Percentiles rank a stretch among this genome's conserved stretches.
phyloP scores from a whole-genome alignment of 1,140 invertebrate genomes.

The Ips typographus region DNA sequence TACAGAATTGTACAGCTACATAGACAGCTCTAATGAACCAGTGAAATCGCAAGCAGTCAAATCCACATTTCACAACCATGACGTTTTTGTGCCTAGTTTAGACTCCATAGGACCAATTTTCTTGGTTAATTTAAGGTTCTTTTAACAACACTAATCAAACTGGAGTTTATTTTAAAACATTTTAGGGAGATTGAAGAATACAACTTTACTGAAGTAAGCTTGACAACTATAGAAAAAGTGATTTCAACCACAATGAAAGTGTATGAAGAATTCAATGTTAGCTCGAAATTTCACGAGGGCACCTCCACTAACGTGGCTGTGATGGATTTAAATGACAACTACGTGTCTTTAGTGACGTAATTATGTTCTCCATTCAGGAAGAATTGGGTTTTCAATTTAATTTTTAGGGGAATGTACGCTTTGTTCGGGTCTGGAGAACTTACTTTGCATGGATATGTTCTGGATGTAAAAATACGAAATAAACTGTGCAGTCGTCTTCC shows the following conservation, averaged over 20 bases:
- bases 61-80: constrained; percentile 46
- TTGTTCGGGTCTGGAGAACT: constrained; percentile 58
- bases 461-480: constrained; percentile 45
- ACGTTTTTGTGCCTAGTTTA: constrained; percentile 46
- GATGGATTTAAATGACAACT: constrained; percentile 67
- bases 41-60: constrained; percentile 40
- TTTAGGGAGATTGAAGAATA: constrained; percentile 41
- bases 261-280: constrained; percentile 48
- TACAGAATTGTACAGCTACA: constrained; percentile 52
- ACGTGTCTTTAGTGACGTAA: constrained; percentile 72
- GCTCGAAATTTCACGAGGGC: constrained; percentile 49
- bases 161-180: constrained; percentile 1
- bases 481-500: constrained; percentile 45
- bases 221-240: constrained; percentile 19
- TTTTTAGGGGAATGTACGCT: constrained; percentile 56
- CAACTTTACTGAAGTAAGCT: constrained; percentile 45
- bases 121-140: constrained; percentile 38
- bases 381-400: constrained; percentile 22
- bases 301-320: constrained; percentile 63
- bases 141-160: not conserved
- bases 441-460: constrained; percentile 54
- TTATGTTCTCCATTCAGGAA: constrained; percentile 2
- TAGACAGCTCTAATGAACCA: constrained; percentile 41
- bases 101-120: constrained; percentile 46
- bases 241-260: constrained; percentile 41